These are phyloP conservation scores for Eustalomyia histrio DNA, from an alignment of 2,888 invertebrate genomes.

Conservation along the genomic window DNA sequence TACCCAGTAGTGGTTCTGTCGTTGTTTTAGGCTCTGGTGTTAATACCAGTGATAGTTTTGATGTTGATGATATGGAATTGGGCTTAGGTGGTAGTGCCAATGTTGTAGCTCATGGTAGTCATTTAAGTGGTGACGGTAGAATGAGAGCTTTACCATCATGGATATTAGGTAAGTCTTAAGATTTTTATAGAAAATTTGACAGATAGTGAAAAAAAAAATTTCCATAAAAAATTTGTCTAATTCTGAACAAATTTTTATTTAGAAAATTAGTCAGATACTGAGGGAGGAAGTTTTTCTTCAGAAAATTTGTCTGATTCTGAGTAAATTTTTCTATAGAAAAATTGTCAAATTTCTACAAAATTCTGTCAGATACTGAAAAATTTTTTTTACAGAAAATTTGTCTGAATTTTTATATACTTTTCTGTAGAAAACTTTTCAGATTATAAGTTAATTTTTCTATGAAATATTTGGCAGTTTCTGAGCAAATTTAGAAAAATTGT, in stretches of 20 bases:
- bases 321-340: not conserved
- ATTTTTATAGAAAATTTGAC: not conserved
- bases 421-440: no score
- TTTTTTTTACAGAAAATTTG: no score
- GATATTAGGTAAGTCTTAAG: slow-evolving; percentile 70
- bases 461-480: no score
- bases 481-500: no score
- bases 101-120: slow-evolving; percentile 67
- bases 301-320: not conserved
- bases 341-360: not conserved
- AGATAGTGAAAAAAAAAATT: not conserved
- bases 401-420: no score
- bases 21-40: slow-evolving; percentile 54
- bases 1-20: slow-evolving; percentile 66
- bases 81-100: slow-evolving; percentile 70
- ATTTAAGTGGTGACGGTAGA: slow-evolving; percentile 65
- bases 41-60: slow-evolving; percentile 60
- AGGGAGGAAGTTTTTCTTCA: no score
- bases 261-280: no score
- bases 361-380: not conserved
- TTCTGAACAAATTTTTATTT: no score
- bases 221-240: no score
- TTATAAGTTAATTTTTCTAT: no score
- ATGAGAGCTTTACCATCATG: slow-evolving; percentile 73
- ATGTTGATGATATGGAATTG: slow-evolving; percentile 73